These are phyloP conservation scores for Amphiprion percula DNA, from an alignment of 2,113 vertebrate species.

Conservation along the genomic window DNA sequence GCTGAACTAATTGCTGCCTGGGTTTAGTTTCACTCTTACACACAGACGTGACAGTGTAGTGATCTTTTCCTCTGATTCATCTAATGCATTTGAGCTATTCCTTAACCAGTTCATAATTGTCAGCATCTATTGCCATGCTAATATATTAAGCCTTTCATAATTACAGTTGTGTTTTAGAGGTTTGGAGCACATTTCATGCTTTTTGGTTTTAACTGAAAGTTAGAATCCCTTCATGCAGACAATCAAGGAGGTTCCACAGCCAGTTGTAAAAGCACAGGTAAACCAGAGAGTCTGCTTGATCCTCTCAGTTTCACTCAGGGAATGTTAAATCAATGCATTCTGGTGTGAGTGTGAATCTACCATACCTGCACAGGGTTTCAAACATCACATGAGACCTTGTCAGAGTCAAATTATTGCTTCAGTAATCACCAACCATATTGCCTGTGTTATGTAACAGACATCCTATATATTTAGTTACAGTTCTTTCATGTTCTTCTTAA, in stretches of 20 bases:
- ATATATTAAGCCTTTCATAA: not conserved
- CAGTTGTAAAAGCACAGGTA: slow-evolving; percentile 46
- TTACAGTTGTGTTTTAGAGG: not conserved
- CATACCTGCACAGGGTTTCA: not conserved
- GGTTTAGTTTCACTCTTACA: not conserved
- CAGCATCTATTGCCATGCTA: slow-evolving; percentile 6
- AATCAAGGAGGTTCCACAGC: slow-evolving; percentile 31
- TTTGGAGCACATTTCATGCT: not conserved
- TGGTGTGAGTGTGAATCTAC: not conserved
- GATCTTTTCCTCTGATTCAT: not conserved
- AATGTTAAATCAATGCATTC: not conserved
- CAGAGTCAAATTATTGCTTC: not conserved
- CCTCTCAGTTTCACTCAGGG: not conserved
- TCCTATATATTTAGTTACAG: not conserved
- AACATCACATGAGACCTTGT: not conserved
- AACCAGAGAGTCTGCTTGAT: slow-evolving; percentile 9
- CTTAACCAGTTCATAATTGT: not conserved
- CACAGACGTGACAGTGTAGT: not conserved
- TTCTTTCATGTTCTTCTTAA: not conserved
- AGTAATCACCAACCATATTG: not conserved
- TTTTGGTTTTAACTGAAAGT: slow-evolving; percentile 30
- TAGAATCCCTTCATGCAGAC: slow-evolving; percentile 46
- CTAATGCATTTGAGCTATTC: not conserved
- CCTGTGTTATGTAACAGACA: slow-evolving; percentile 2
- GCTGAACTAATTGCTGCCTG: not conserved